Evolutionary conservation across 2,113 vertebrate species (phyloP), one percentile per base, ranked within the genome.

Genomic region (Cricetomys ansorgei): DNA sequence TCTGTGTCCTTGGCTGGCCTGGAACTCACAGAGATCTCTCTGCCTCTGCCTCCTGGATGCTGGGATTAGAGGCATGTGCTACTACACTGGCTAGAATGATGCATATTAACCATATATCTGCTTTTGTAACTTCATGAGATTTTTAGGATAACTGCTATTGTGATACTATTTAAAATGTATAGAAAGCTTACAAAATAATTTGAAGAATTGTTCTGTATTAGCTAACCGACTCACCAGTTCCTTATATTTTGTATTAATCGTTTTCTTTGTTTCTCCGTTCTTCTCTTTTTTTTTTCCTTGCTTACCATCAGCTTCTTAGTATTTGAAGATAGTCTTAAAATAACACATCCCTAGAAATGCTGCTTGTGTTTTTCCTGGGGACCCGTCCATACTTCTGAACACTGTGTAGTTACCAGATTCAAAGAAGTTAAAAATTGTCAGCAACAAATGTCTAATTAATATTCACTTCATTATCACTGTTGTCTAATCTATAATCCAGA

Each of bases 301-400:
- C 53, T 91, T 48, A 13, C 34, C 50, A 40, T 43, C 57, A 17
- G 43, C 17, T 88, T 97, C 65, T 64, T 93, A 86, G 62, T 92
- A 50, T 89, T 89, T 84, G 23, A 94, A 81, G 89, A 77, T 92
- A 72, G 19, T 55, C 87, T 92, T 13, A 69, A 84, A 48, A 29
- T 10, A 87, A 76, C 50, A 77, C 2, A 57, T 12, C 25, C 34
- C 57, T 84, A 77, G 73, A 85, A 85, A 45, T 77, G 70, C 8
- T 89, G 67, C 19, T 31, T 87, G 11, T 73, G 7, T 79, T 43
- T 86, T 96, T 91, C 62, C 16, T 29, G 43, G 83, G 40, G 37
- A 65, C 57, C 25, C 2, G 53, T 89, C 90, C 15, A 48, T 77
- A 62, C 64, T 87, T 50, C 21, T 89, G 34, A 67, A 17, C 43